phyloP scores from a whole-genome alignment of 1,140 invertebrate species.

The Drosophila azteca region DNA sequence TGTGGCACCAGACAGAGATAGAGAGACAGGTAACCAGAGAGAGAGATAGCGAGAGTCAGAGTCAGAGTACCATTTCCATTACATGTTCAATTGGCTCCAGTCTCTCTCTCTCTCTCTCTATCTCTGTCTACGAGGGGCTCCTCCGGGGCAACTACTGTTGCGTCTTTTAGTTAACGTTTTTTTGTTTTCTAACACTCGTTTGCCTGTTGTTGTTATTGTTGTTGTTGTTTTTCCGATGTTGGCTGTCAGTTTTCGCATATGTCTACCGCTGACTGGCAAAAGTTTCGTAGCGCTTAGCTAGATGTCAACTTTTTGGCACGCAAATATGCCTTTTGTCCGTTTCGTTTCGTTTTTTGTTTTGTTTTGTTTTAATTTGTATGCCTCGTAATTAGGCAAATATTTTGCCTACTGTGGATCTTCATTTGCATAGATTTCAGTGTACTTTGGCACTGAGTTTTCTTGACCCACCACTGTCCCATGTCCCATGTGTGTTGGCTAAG shows the following conservation, averaged over 20 bases:
- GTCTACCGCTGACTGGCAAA: conserved; percentile 55
- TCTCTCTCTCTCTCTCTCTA: neutral
- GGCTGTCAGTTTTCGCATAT: conserved; percentile 75
- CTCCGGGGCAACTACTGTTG: conserved; percentile 57
- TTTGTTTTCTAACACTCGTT: conserved; percentile 62
- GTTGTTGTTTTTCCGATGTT: conserved; percentile 71
- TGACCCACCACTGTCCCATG: conserved; percentile 54
- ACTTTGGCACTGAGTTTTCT: conserved; percentile 48
- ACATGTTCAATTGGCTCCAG: conserved; percentile 56
- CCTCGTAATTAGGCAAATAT: conserved; percentile 76
- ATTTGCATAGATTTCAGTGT: conserved; percentile 60
- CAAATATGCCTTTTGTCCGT: conserved; percentile 37
- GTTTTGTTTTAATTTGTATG: conserved; percentile 44
- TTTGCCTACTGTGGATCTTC: conserved; percentile 45
- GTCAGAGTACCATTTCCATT: conserved; percentile 61
- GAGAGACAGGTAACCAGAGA: conserved; percentile 6
- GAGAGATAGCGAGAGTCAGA: neutral
- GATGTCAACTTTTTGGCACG: conserved; percentile 47
- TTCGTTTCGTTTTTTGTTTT: too few relatives aligned
- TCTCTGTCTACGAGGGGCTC: neutral
- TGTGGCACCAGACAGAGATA: conserved; percentile 11
- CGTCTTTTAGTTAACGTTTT: conserved; percentile 52
- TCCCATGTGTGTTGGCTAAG: conserved; percentile 17
- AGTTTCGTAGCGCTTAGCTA: conserved; percentile 60
- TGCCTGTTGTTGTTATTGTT: neutral